Evolutionary conservation across 2,888 invertebrate species (phyloP).

Genomic region (Metallyticus violacea): DNA sequence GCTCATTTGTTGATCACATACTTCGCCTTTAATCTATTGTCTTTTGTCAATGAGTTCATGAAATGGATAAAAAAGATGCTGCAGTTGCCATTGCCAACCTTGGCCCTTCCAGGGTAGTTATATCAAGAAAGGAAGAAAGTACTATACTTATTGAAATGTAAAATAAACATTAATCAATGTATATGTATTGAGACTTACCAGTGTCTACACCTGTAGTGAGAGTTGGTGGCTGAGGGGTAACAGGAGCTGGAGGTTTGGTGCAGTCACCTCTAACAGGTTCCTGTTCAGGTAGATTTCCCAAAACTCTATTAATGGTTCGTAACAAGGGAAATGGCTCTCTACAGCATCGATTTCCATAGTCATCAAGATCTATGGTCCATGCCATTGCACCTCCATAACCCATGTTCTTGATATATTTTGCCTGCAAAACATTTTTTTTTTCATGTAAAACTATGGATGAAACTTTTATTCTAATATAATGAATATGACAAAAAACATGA

Average conservation of each 20-base stretch:
- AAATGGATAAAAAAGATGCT: too few species aligned
- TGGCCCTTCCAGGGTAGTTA: too few species aligned
- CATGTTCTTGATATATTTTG: slow-evolving; percentile 66
- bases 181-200: slow-evolving; percentile 47
- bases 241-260: slow-evolving; percentile 65
- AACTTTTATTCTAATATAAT: too few species aligned
- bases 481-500: too few species aligned
- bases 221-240: slow-evolving; percentile 73
- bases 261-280: slow-evolving; percentile 57
- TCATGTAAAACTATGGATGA: too few species aligned
- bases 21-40: too few species aligned
- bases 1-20: too few species aligned
- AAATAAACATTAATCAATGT: too few species aligned
- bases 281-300: slow-evolving; percentile 52
- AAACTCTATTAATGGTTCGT: slow-evolving; percentile 70
- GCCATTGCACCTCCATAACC: slow-evolving; percentile 80
- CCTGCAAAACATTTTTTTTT: slow-evolving; percentile 47
- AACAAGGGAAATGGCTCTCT: slow-evolving; percentile 74
- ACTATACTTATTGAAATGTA: too few species aligned
- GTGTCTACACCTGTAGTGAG: slow-evolving; percentile 67
- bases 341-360: slow-evolving; percentile 75
- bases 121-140: too few species aligned
- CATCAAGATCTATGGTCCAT: slow-evolving; percentile 87
- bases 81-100: too few species aligned
- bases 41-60: too few species aligned